Conservation (phyloP, 2,888 invertebrate species). For the Aphodius sticticus region DNA sequence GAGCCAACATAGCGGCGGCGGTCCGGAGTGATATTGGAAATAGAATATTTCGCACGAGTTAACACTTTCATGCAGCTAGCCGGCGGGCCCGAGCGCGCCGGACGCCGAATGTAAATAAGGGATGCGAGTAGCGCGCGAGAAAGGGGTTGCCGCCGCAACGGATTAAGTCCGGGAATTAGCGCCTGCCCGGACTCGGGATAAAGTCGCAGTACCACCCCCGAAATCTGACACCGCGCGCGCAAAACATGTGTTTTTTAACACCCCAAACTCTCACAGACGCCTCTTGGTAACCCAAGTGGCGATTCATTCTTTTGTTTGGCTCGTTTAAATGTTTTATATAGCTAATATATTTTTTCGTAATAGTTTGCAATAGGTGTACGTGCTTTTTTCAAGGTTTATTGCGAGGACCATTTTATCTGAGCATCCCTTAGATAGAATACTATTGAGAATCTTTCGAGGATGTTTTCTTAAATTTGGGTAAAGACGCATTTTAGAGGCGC, state of each 20-base stretch:
- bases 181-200: constrained; percentile 6
- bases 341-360: too few relatives aligned
- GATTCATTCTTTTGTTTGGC: background rate
- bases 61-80: constrained; percentile 54
- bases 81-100: constrained; percentile 7
- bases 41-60: constrained; percentile 59
- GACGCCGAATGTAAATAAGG: constrained; percentile 57
- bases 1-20: constrained; percentile 38
- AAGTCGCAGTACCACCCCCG: background rate
- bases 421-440: too few relatives aligned
- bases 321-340: background rate
- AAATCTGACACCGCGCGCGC: constrained; percentile 15
- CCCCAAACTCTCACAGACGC: constrained; percentile 15
- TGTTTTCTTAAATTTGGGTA: background rate
- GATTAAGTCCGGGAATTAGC: background rate
- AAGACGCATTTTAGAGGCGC: background rate
- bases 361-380: too few relatives aligned
- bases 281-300: background rate
- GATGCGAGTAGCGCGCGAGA: constrained; percentile 40
- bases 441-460: background rate
- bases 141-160: background rate
- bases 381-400: too few relatives aligned
- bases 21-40: constrained; percentile 57
- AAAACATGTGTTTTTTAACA: constrained; percentile 25
- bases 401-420: too few relatives aligned